A percentile compares a stretch with the other conserved stretches of the same genome.
Evolutionary conservation across 2,888 invertebrate genomes (phyloP).

Genomic region (Clistopyga incitator): DNA sequence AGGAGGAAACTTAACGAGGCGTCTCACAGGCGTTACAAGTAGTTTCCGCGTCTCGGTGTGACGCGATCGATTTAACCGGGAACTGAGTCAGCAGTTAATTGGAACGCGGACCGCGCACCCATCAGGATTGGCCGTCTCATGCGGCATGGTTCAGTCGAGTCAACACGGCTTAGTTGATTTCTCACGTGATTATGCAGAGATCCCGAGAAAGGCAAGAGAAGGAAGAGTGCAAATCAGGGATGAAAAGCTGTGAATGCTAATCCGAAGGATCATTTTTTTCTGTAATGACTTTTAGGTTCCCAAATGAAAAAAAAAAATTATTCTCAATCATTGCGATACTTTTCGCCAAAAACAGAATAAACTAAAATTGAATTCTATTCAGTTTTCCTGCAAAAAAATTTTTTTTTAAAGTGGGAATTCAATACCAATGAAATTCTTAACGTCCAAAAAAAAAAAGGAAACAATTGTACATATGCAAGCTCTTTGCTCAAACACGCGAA

Average conservation of each 20-base stretch:
- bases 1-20: slow-evolving; percentile 61
- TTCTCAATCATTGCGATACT: neutral
- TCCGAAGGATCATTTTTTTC: neutral
- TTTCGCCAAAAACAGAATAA: no score
- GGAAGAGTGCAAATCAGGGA: neutral
- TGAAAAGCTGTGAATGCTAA: slow-evolving; percentile 12
- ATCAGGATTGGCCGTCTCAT: neutral
- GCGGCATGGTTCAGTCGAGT: slow-evolving; percentile 2
- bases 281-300: neutral
- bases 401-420: slow-evolving; percentile 13
- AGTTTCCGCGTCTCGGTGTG: slow-evolving; percentile 51
- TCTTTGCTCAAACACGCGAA: slow-evolving; percentile 49
- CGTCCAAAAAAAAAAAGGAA: slow-evolving; percentile 21
- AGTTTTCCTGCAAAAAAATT: no score
- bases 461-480: slow-evolving; percentile 6
- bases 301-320: neutral
- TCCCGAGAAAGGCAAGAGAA: slow-evolving; percentile 23
- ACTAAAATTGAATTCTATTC: no score
- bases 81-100: slow-evolving; percentile 64
- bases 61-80: slow-evolving; percentile 59
- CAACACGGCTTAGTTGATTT: neutral
- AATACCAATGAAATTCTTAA: slow-evolving; percentile 25
- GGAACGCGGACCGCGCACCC: slow-evolving; percentile 27
- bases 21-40: slow-evolving; percentile 59
- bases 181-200: neutral